Evolutionary conservation across 2,113 vertebrate species (phyloP).

Genomic region (Ptyas mucosa): DNA sequence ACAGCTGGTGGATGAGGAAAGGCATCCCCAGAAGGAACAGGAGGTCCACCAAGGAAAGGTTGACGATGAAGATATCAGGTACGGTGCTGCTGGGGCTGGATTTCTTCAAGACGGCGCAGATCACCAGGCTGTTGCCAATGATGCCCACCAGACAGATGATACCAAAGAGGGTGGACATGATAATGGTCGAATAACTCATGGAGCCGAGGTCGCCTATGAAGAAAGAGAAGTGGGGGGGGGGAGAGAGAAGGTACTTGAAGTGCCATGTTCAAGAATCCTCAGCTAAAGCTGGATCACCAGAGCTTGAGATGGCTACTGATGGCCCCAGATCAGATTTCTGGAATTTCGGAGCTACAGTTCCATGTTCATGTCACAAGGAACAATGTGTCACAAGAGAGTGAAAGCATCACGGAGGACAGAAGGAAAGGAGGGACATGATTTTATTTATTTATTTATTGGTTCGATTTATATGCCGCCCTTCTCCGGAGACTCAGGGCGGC

Average conservation of each 20-base stretch:
- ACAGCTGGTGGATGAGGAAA: conserved; percentile 63
- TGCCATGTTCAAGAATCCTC: not conserved
- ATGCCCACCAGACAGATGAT: conserved; percentile 68
- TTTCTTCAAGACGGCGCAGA: conserved; percentile 70
- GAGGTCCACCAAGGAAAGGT: conserved; percentile 60
- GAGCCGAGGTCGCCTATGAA: not conserved
- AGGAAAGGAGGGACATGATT: not conserved
- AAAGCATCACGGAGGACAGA: not conserved
- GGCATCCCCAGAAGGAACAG: conserved; percentile 65
- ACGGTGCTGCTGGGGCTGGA: conserved; percentile 57
- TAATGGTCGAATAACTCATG: conserved; percentile 53
- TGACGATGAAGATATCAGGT: conserved; percentile 62
- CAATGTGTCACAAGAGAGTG: not conserved
- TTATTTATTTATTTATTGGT: no score
- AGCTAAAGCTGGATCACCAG: not conserved
- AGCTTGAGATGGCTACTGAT: not conserved
- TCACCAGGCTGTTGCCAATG: conserved; percentile 62
- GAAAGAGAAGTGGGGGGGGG: not conserved
- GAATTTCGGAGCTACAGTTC: not conserved
- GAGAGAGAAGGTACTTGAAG: not conserved
- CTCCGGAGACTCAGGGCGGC: no score
- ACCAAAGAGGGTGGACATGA: conserved; percentile 68
- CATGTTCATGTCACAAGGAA: not conserved
- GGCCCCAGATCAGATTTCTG: not conserved
- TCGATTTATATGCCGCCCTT: no score